phyloP scores from a whole-genome alignment of 2,888 invertebrate genomes.

The Drosophila paracracens region DNA sequence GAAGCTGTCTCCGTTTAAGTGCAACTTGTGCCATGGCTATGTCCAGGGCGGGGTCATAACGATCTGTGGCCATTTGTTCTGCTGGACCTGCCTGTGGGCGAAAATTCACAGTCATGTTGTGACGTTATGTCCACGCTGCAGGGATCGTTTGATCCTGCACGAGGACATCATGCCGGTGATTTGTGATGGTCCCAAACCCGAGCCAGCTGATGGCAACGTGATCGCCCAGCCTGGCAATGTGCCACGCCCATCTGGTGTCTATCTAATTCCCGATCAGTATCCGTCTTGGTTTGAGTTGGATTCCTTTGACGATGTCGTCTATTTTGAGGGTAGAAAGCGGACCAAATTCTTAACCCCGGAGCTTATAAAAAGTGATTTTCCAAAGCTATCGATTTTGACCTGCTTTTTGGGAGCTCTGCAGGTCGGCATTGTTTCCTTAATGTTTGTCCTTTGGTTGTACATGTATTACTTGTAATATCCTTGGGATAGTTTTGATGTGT shows the following conservation, averaged over 20 bases:
- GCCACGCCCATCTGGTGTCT: slow-evolving; percentile 53
- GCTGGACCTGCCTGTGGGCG: slow-evolving; percentile 65
- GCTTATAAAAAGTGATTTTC: neutral
- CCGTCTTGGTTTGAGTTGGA: slow-evolving; percentile 48
- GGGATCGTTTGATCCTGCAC: slow-evolving; percentile 39
- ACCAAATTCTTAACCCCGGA: neutral
- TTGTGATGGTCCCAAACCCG: slow-evolving; percentile 42
- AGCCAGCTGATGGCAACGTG: neutral
- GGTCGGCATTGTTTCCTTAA: neutral
- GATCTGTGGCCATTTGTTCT: slow-evolving; percentile 64
- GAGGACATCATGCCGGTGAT: slow-evolving; percentile 61
- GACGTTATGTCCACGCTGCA: slow-evolving; percentile 48
- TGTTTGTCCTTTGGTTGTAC: slow-evolving; percentile 5
- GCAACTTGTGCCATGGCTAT: slow-evolving; percentile 39
- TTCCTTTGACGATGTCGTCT: neutral
- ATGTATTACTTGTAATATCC: neutral
- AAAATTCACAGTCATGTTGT: neutral
- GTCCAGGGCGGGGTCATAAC: slow-evolving; percentile 53
- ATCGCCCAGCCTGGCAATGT: slow-evolving; percentile 48
- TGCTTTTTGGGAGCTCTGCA: slow-evolving; percentile 18
- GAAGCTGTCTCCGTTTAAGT: slow-evolving; percentile 12
- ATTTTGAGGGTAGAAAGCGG: neutral
- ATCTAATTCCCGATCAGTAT: neutral
- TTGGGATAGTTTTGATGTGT: neutral
- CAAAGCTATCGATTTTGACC: neutral